A percentile compares a stretch with the other conserved stretches of the same genome.
Evolutionary conservation across 1,140 invertebrate species (phyloP).

Genomic region (Solenopsis invicta): DNA sequence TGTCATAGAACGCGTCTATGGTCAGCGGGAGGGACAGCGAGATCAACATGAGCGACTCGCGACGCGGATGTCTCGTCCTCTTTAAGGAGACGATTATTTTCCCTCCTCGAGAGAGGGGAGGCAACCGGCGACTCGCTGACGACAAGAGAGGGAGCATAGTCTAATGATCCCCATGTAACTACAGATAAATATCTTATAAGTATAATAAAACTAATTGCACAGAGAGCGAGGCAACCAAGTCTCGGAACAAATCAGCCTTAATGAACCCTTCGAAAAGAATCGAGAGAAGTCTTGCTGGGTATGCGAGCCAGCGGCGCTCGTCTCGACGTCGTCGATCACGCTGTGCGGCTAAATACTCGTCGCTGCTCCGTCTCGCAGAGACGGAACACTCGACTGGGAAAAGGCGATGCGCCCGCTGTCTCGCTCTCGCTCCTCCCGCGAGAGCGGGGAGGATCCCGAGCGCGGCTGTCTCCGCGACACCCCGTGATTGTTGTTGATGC

Average conservation of each 20-base stretch:
- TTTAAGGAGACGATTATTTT: neutral
- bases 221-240: slow-evolving; percentile 74
- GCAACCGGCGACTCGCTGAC: slow-evolving; percentile 43
- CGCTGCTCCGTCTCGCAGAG: neutral
- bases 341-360: neutral
- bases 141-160: slow-evolving; percentile 51
- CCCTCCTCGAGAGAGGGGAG: slow-evolving; percentile 8
- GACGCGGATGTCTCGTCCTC: slow-evolving; percentile 16
- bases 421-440: slow-evolving; percentile 35
- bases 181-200: slow-evolving; percentile 75
- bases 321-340: slow-evolving; percentile 47
- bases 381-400: neutral
- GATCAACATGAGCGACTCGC: slow-evolving; percentile 62
- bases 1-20: slow-evolving; percentile 81
- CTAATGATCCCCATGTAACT: slow-evolving; percentile 73
- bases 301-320: slow-evolving; percentile 68
- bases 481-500: slow-evolving; percentile 45
- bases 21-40: slow-evolving; percentile 67
- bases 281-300: slow-evolving; percentile 62
- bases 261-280: slow-evolving; percentile 71
- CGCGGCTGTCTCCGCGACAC: slow-evolving; percentile 46
- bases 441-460: slow-evolving; percentile 7
- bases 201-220: slow-evolving; percentile 75
- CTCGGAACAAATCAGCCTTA: slow-evolving; percentile 78
- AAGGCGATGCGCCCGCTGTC: slow-evolving; percentile 54